Percentiles rank a stretch among this genome's conserved stretches.
Conservation (phyloP, 2,888 invertebrate genomes). For the Diachrysia chrysitis region DNA sequence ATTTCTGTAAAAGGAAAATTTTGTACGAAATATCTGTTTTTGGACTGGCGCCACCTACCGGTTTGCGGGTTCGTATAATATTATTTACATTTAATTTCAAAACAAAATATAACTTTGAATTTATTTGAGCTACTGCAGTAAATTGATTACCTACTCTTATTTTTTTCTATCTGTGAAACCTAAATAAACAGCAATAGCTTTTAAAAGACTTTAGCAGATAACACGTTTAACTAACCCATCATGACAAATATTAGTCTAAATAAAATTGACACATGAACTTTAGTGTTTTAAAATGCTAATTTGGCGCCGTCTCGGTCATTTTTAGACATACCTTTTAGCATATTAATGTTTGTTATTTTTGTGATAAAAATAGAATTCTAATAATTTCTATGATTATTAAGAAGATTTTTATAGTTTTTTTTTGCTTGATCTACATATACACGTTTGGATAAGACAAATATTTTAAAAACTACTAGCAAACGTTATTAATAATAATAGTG, state of each 20-base stretch:
- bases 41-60: constrained; percentile 57
- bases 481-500: background rate
- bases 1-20: constrained; percentile 29
- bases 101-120: background rate
- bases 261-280: constrained; percentile 30
- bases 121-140: background rate
- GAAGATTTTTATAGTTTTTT: constrained; percentile 20
- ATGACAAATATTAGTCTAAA: constrained; percentile 36
- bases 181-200: background rate
- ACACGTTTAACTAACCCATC: constrained; percentile 10
- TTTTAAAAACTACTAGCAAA: background rate
- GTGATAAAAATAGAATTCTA: constrained; percentile 35
- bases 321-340: constrained; percentile 25
- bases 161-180: no score
- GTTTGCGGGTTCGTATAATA: constrained; percentile 40
- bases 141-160: background rate
- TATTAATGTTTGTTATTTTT: constrained; percentile 38
- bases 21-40: constrained; percentile 34
- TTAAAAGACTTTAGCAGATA: no score
- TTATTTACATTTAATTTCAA: constrained; percentile 6
- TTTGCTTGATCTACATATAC: constrained; percentile 5
- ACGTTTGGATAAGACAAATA: constrained; percentile 16
- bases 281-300: constrained; percentile 36
- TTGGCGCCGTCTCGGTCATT: constrained; percentile 48
- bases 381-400: constrained; percentile 28